Evolutionary conservation across 1,140 invertebrate species (phyloP), one percentile per base, ranked within the genome.

Genomic region (Nylanderia fulva): DNA sequence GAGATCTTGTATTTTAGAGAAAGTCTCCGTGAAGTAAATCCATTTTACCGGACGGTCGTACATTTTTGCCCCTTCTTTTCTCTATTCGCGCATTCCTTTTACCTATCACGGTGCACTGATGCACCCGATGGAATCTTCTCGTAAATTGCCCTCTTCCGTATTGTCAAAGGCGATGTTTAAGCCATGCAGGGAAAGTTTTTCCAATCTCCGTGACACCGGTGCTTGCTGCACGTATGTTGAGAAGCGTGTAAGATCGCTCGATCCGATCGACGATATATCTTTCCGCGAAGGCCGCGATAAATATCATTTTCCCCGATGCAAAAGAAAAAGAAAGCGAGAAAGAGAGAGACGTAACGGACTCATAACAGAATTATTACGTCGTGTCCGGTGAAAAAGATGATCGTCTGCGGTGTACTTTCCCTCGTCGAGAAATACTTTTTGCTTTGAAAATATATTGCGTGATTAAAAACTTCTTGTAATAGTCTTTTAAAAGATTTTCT

Each of bases 91-190:
- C 68, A 48, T 85, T 86, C 71, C 84, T 71, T 24, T 15, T 52
- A 45, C 48, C 33, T 63, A 74, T 45, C 69, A 48, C 63, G 63
- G 24, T 63, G n/a, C 61, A 42, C 39, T 42, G 39, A 39, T 58
- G 76, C 63, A 52, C 29, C 68, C 60, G 64, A 56, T 60, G 75
- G 82, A 75, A 76, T 85, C 86, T 66, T 82, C 71, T 63, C 48
- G 69, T 76, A 88, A 88, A 88, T 88, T 88, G 58, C 76, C 56
- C 39, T 75, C 86, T 85, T 88, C 86, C 86, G 86, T 84, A 88
- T 88, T 84, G 85, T 86, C 85, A 74, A 76, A 84, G 86, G 64
- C 77, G 63, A 29, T 66, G 77, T 36, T 83, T 75, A 79, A 80
- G 24, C 74, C 68, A 36, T 58, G 71, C 56, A 18, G 71, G 69